These are phyloP conservation scores for Cataglyphis albicans DNA, from an alignment of 2,888 invertebrate species.

Conservation along the genomic window DNA sequence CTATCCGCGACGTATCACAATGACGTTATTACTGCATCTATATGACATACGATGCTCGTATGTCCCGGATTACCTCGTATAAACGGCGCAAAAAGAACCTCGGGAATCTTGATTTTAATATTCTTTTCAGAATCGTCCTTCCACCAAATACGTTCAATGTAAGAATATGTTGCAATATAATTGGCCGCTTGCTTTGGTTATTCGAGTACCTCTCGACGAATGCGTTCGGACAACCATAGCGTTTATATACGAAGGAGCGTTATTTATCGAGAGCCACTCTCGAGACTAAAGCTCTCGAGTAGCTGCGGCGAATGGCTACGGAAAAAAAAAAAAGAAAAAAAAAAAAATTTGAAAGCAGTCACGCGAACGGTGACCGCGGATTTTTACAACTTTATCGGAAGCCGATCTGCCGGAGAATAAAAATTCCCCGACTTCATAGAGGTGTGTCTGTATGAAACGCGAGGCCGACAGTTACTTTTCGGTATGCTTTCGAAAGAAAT, in stretches of 20 bases:
- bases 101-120: conserved; percentile 28
- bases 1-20: conserved; percentile 41
- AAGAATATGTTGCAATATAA: background rate
- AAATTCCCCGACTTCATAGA: background rate
- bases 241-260: background rate
- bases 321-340: background rate
- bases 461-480: background rate
- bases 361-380: conserved; percentile 29
- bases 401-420: conserved; percentile 29
- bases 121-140: background rate
- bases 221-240: background rate
- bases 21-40: background rate
- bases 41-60: background rate
- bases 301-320: background rate
- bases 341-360: conserved; percentile 24
- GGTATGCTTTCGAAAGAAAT: background rate
- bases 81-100: conserved; percentile 3
- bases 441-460: background rate
- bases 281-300: conserved; percentile 5
- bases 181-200: background rate
- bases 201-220: background rate
- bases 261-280: background rate
- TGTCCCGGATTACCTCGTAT: conserved; percentile 8
- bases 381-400: conserved; percentile 30
- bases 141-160: background rate